These are phyloP conservation scores for Chiloscyllium punctatum DNA, from an alignment of 2,797 vertebrate genomes.

Conservation along the genomic window DNA sequence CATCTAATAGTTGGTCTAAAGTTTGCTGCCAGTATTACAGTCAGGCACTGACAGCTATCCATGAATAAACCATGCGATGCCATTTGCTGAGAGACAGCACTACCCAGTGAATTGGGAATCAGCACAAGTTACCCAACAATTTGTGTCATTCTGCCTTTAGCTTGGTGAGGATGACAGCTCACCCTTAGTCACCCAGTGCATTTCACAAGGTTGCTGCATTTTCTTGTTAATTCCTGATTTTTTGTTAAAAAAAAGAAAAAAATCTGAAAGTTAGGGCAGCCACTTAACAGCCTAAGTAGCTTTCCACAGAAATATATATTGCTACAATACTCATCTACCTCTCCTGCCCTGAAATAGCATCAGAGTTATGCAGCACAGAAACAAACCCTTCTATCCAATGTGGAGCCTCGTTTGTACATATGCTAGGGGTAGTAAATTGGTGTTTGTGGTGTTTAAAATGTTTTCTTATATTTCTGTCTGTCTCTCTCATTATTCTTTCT, in stretches of 20 bases:
- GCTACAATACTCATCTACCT: neutral
- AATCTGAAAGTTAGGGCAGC: neutral
- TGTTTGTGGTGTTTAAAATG: neutral
- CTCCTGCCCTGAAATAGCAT: neutral
- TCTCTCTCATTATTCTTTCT: neutral
- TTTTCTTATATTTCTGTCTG: neutral
- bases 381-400: no score
- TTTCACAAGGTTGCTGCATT: neutral
- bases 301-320: neutral
- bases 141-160: neutral
- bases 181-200: neutral
- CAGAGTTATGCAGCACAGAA: no score
- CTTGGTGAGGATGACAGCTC: neutral
- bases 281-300: neutral
- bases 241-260: neutral
- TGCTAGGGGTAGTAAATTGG: neutral
- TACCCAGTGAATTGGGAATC: neutral
- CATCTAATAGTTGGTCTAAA: neutral
- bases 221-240: neutral
- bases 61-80: neutral
- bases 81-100: neutral
- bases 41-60: neutral
- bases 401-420: neutral
- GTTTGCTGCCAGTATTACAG: neutral
- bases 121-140: neutral